These are phyloP conservation scores for Molanna angustata DNA, from an alignment of 2,888 invertebrate species.

Conservation along the genomic window DNA sequence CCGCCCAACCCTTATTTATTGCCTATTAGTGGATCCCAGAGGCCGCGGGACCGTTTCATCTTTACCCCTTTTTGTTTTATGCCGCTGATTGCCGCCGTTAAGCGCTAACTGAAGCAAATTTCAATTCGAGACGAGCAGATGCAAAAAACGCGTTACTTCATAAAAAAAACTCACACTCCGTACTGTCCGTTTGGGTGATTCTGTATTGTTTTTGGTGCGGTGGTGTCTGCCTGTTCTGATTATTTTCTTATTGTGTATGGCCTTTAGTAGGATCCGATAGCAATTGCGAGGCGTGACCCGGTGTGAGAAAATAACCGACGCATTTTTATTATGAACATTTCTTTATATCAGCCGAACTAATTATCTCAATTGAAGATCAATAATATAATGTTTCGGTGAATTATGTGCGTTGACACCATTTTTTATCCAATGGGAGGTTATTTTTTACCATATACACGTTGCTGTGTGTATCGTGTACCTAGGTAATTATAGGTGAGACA, in stretches of 20 bases:
- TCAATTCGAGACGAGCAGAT: no score
- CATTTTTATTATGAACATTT: slow-evolving; percentile 10
- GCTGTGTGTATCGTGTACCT: no score
- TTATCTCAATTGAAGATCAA: slow-evolving; percentile 3
- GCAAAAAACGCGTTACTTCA: not conserved
- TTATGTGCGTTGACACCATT: slow-evolving; percentile 5
- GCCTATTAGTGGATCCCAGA: slow-evolving; percentile 34
- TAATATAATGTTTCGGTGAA: not conserved
- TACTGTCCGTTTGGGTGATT: no score
- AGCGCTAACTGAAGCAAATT: not conserved
- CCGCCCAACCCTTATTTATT: slow-evolving; percentile 39
- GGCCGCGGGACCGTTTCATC: slow-evolving; percentile 43
- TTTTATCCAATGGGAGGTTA: no score
- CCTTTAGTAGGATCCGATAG: slow-evolving; percentile 16
- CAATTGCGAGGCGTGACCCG: slow-evolving; percentile 10
- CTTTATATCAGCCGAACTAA: slow-evolving; percentile 1
- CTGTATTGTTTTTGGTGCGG: not conserved
- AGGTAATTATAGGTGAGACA: no score
- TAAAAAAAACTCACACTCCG: no score
- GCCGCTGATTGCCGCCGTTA: slow-evolving; percentile 22
- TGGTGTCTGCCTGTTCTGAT: not conserved
- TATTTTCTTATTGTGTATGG: not conserved
- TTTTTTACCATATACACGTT: no score
- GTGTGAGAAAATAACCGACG: slow-evolving; percentile 17
- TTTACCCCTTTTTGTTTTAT: slow-evolving; percentile 40